Evolutionary conservation across 2,797 vertebrate species (phyloP).

Genomic region (Picus viridis): DNA sequence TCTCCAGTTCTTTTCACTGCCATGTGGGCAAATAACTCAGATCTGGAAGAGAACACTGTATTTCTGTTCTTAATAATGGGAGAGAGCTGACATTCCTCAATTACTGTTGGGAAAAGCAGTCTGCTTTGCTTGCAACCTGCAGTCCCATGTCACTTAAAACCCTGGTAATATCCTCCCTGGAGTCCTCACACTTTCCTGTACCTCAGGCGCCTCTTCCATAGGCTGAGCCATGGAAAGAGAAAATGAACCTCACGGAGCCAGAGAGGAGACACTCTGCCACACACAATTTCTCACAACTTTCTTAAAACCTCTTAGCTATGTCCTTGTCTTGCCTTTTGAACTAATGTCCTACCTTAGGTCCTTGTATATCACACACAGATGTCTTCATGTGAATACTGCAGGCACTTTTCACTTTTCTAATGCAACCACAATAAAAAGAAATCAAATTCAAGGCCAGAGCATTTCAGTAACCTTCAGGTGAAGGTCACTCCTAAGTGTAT

Average conservation of each 20-base stretch:
- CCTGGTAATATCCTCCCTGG: background rate
- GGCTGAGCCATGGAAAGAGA: background rate
- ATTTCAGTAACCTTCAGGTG: background rate
- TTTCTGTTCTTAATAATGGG: background rate
- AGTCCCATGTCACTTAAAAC: background rate
- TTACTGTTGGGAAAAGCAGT: background rate
- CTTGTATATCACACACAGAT: background rate
- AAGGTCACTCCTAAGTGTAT: background rate
- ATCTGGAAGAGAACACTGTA: background rate
- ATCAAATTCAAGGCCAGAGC: background rate
- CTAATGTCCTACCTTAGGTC: fast-evolving
- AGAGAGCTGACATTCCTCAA: background rate
- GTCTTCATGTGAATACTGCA: background rate
- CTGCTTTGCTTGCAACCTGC: background rate
- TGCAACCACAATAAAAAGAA: fast-evolving
- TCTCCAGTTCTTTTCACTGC: background rate
- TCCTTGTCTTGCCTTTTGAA: background rate
- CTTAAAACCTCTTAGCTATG: background rate
- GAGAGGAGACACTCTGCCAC: background rate
- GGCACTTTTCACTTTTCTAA: background rate
- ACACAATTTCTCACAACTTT: background rate
- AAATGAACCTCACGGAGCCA: background rate
- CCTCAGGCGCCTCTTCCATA: background rate
- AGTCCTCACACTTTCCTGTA: background rate
- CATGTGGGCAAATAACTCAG: background rate